Evolutionary conservation across 2,113 vertebrate species (phyloP).

Genomic region (Baryphthengus martii): DNA sequence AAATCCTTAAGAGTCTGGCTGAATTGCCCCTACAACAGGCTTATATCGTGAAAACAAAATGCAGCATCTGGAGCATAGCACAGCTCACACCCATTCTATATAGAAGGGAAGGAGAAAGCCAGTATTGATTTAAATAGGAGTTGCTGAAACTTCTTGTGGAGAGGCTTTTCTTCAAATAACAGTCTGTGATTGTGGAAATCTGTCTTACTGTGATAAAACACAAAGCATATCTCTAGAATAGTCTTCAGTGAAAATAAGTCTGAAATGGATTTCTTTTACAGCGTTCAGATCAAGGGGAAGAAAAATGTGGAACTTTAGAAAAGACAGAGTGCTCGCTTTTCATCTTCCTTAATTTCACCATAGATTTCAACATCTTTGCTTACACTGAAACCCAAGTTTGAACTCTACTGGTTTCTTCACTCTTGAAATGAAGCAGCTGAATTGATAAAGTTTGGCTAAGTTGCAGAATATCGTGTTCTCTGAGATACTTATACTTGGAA

Average conservation of each 20-base stretch:
- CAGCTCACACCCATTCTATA: not conserved
- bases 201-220: conserved; percentile 40
- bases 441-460: not conserved
- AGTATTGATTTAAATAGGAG: not conserved
- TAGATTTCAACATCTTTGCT: not conserved
- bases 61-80: not conserved
- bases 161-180: conserved; percentile 30
- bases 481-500: not conserved
- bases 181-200: not conserved
- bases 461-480: not conserved
- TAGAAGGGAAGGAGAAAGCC: not conserved
- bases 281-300: not conserved
- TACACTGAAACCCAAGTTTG: not conserved
- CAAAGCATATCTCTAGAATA: conserved; percentile 1
- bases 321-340: not conserved
- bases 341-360: not conserved
- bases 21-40: not conserved
- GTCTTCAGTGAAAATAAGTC: conserved; percentile 40
- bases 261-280: conserved; percentile 36
- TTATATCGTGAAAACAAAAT: not conserved
- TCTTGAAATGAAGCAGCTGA: not conserved
- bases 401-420: not conserved
- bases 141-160: conserved; percentile 1
- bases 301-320: not conserved
- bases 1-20: not conserved